Conservation (phyloP, 2,888 invertebrate species). For the Hyposoter dolosus region DNA sequence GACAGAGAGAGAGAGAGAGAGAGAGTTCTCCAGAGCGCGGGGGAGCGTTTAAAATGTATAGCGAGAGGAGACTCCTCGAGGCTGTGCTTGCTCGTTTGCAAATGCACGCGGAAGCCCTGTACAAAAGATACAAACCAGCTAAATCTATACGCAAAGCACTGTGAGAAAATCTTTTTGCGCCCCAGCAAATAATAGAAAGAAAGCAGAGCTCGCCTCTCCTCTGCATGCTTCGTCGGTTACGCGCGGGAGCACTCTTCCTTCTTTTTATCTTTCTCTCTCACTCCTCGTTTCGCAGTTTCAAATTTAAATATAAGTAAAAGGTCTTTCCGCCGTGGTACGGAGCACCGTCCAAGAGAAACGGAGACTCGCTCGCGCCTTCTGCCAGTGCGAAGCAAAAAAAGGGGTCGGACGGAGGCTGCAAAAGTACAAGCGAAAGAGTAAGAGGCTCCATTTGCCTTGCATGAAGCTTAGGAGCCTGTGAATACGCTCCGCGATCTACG, state of each 20-base stretch:
- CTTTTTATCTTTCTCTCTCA: constrained; percentile 67
- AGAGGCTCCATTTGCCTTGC: constrained; percentile 83
- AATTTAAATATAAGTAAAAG: constrained; percentile 84
- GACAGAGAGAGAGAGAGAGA: constrained; percentile 47
- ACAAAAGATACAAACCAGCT: constrained; percentile 45
- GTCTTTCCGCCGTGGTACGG: constrained; percentile 73
- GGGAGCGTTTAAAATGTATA: constrained; percentile 15
- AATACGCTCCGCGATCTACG: constrained; percentile 77
- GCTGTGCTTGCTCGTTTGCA: constrained; percentile 67
- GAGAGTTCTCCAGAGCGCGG: constrained; percentile 54
- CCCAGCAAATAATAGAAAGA: constrained; percentile 40
- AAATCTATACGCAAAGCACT: constrained; percentile 49
- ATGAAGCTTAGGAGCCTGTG: constrained; percentile 81
- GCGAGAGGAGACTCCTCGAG: constrained; percentile 19
- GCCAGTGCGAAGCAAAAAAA: constrained; percentile 46
- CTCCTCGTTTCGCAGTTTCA: constrained; percentile 75
- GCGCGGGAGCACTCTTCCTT: constrained; percentile 54
- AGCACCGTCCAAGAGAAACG: constrained; percentile 80
- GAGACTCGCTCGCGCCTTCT: constrained; percentile 77
- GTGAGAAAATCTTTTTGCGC: constrained; percentile 55
- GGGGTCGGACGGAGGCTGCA: constrained; percentile 27
- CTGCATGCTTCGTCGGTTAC: constrained; percentile 59
- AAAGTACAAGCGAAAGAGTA: constrained; percentile 41
- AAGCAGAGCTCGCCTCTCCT: constrained; percentile 43
- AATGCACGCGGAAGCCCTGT: constrained; percentile 69